A percentile compares a stretch with the other conserved stretches of the same genome.
Conservation (phyloP, 1,140 invertebrate species). For the Lasioglossum albipes region DNA sequence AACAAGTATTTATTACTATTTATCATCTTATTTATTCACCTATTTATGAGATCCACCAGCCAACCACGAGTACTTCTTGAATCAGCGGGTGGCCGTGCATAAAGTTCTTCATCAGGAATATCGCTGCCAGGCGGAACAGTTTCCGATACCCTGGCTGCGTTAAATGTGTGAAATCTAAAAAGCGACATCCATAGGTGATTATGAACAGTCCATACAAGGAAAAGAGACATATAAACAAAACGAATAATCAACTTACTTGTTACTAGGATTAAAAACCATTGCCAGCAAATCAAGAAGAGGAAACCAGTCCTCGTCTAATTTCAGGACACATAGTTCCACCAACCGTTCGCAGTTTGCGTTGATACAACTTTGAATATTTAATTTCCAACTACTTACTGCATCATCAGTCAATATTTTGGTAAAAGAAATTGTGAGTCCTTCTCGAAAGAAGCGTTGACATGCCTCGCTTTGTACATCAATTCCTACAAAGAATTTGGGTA, state of each 20-base stretch:
- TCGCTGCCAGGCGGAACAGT: conserved; percentile 84
- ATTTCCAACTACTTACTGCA: conserved; percentile 98
- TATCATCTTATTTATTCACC: conserved; percentile 75
- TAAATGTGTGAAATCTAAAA: conserved; percentile 95
- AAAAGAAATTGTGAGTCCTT: conserved; percentile 96
- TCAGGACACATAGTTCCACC: conserved; percentile 94
- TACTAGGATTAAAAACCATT: conserved; percentile 95
- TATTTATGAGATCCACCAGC: conserved; percentile 97
- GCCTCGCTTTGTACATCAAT: conserved; percentile 93
- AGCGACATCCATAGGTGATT: conserved; percentile 38
- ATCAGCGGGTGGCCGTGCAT: conserved; percentile 89
- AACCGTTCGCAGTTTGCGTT: conserved; percentile 95
- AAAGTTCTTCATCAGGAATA: conserved; percentile 88
- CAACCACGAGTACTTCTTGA: conserved; percentile 91
- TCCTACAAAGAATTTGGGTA: conserved; percentile 80
- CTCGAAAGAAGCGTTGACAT: conserved; percentile 97
- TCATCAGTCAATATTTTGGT: conserved; percentile 99
- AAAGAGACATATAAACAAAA: neutral
- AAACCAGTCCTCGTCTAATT: conserved; percentile 96
- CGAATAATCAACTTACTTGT: conserved; percentile 85
- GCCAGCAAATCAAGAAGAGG: conserved; percentile 94
- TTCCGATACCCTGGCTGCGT: conserved; percentile 90
- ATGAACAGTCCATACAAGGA: neutral
- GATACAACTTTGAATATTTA: conserved; percentile 97
- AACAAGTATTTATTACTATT: no score